Conservation (phyloP, 2,113 vertebrate genomes). For the Melanostigma gelatinosum region DNA sequence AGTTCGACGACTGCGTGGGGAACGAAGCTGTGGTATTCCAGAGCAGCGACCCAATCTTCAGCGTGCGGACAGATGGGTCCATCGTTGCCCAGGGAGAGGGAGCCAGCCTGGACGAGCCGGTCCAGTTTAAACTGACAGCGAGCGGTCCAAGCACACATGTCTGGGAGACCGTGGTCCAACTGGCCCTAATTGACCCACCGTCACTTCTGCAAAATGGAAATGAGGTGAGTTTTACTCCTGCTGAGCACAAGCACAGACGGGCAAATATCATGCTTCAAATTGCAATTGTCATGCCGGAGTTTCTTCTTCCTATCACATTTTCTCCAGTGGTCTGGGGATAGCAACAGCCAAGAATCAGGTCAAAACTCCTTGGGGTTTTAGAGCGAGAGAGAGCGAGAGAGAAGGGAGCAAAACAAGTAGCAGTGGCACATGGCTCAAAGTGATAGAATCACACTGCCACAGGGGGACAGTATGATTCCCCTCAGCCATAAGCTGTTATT, state of each 20-base stretch:
- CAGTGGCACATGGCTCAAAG: constrained; percentile 65
- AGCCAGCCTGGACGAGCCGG: constrained; percentile 82
- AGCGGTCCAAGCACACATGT: constrained; percentile 78
- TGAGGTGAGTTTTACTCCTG: constrained; percentile 80
- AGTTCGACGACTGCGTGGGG: constrained; percentile 89
- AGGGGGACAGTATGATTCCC: constrained; percentile 63
- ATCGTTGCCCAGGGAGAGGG: constrained; percentile 83
- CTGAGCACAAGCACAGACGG: constrained; percentile 17
- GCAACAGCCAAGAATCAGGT: constrained; percentile 71
- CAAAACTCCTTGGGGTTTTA: constrained; percentile 71
- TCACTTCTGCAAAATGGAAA: constrained; percentile 66
- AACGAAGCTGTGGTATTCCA: constrained; percentile 85
- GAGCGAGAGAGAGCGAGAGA: constrained; percentile 19
- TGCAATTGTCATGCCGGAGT: constrained; percentile 55
- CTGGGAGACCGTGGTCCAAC: constrained; percentile 87
- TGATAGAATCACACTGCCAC: constrained; percentile 74
- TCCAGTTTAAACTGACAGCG: constrained; percentile 87
- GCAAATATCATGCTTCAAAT: constrained; percentile 56
- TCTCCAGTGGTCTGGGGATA: constrained; percentile 61
- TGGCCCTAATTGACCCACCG: constrained; percentile 83
- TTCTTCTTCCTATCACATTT: constrained; percentile 42
- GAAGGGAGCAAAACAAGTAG: constrained; percentile 43
- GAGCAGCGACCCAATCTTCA: constrained; percentile 89
- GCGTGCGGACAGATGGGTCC: constrained; percentile 87
- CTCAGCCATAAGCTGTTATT: constrained; percentile 72